phyloP scores from a whole-genome alignment of 35 echinoderm and acorn worm species.

The Holothuria glaberrima region DNA sequence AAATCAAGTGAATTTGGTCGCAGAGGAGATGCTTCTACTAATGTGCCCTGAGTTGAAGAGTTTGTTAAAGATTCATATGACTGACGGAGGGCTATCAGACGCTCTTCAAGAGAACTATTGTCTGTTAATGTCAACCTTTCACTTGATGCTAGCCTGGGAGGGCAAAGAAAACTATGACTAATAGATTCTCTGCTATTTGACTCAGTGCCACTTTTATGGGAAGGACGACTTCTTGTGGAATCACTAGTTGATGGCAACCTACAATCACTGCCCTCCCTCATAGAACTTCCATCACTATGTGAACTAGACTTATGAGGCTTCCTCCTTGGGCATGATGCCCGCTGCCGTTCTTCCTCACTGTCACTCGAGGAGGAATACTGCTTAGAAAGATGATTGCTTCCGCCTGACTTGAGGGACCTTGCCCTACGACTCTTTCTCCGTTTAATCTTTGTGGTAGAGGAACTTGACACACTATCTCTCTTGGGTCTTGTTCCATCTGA shows the following conservation, averaged over 20 bases:
- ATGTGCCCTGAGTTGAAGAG: conserved; percentile 39
- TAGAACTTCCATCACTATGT: conserved; percentile 34
- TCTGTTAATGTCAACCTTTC: conserved; percentile 25
- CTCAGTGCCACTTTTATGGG: conserved; percentile 32
- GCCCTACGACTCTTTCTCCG: conserved; percentile 24
- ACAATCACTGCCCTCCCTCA: conserved; percentile 28
- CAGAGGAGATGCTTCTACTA: conserved; percentile 22
- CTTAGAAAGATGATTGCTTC: not conserved
- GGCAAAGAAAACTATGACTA: conserved; percentile 8
- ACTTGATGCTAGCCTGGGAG: conserved; percentile 30
- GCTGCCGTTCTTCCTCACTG: conserved; percentile 43
- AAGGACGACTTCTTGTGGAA: conserved; percentile 9
- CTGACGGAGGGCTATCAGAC: conserved; percentile 32
- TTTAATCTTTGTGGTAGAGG: not conserved
- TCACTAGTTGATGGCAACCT: conserved; percentile 42
- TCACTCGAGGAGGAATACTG: conserved; percentile 52
- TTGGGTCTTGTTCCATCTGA: conserved; percentile 32
- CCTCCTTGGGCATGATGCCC: conserved; percentile 28
- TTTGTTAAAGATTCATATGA: conserved; percentile 48
- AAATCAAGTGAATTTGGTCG: conserved; percentile 41
- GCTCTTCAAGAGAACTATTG: conserved; percentile 54
- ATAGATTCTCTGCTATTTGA: conserved; percentile 10
- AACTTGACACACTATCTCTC: not conserved
- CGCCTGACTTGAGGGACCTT: conserved; percentile 32
- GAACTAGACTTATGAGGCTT: conserved; percentile 39